Evolutionary conservation across 2,113 vertebrate species (phyloP).

Genomic region (Craseonycteris thonglongyai): DNA sequence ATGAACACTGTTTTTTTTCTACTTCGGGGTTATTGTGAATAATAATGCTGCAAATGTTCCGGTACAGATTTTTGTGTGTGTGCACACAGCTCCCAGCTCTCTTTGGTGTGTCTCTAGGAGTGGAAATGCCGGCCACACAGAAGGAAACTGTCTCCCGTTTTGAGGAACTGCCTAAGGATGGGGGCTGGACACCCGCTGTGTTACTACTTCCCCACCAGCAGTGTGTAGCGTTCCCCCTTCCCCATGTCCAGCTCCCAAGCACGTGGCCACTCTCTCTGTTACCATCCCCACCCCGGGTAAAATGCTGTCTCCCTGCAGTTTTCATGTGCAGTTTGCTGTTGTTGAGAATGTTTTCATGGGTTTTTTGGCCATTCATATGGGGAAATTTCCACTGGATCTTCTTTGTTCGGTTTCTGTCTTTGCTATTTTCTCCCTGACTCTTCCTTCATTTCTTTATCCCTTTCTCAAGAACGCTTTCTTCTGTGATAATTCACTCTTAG

Average conservation of each 20-base stretch:
- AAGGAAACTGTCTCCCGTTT: neutral
- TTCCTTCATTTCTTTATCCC: neutral
- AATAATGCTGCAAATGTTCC: neutral
- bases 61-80: accelerated
- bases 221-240: too few species aligned
- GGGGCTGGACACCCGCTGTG: too few species aligned
- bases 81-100: accelerated
- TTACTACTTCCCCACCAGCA: neutral
- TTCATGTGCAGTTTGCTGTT: neutral
- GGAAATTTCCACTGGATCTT: neutral
- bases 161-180: neutral
- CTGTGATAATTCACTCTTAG: too few species aligned
- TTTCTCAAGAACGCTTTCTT: neutral
- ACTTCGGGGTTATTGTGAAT: neutral
- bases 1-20: neutral
- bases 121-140: neutral
- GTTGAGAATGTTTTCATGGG: neutral
- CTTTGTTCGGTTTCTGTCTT: too few species aligned
- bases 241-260: too few species aligned
- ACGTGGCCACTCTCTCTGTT: too few species aligned
- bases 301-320: neutral
- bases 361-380: accelerated
- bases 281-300: neutral
- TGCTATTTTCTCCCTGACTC: neutral
- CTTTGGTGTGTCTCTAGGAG: too few species aligned